Evolutionary conservation across 2,113 vertebrate genomes (phyloP).

Genomic region (Pionites leucogaster): DNA sequence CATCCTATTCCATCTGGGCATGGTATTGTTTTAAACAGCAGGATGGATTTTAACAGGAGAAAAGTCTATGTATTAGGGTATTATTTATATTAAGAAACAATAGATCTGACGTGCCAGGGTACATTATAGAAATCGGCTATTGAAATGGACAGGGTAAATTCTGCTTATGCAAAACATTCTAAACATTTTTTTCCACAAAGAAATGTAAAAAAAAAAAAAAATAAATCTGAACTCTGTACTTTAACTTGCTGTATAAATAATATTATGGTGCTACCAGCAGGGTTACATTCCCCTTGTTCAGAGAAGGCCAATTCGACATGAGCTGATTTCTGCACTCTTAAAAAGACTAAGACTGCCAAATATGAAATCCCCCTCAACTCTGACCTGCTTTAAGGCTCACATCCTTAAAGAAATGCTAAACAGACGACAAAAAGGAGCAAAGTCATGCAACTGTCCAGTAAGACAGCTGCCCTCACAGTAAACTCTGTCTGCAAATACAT

Average conservation of each 20-base stretch:
- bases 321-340: neutral
- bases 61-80: neutral
- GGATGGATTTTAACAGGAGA: neutral
- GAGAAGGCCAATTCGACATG: constrained; percentile 4
- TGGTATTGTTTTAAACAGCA: neutral
- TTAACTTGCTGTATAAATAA: constrained; percentile 46
- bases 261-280: constrained; percentile 15
- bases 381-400: neutral
- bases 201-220: neutral
- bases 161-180: constrained; percentile 50
- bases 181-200: constrained; percentile 11
- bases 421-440: neutral
- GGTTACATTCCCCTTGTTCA: constrained; percentile 28
- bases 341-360: neutral
- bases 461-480: neutral
- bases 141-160: constrained; percentile 7
- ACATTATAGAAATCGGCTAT: neutral
- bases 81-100: constrained; percentile 31
- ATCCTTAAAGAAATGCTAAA: neutral
- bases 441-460: neutral
- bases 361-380: neutral
- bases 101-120: neutral
- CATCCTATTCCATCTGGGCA: neutral
- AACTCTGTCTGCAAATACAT: neutral
- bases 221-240: constrained; percentile 18